phyloP scores from a whole-genome alignment of 2,113 vertebrate species.

The Sinocyclocheilus anophthalmus region DNA sequence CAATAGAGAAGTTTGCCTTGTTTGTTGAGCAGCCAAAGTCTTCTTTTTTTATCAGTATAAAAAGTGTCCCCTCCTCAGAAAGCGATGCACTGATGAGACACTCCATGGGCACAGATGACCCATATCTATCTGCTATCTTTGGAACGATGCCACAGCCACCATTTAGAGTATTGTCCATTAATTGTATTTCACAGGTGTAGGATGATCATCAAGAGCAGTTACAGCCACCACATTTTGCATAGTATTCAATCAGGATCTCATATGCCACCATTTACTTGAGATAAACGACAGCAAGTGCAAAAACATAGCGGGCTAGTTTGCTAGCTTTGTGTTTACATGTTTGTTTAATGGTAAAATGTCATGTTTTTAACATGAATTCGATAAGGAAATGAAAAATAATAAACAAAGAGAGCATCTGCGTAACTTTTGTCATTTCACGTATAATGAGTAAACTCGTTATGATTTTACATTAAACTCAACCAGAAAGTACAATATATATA shows the following conservation, averaged over 20 bases:
- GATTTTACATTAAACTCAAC: not conserved
- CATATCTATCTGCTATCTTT: conserved; percentile 47
- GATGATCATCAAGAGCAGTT: conserved; percentile 26
- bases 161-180: conserved; percentile 45
- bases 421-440: not conserved
- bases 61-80: conserved; percentile 41
- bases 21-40: conserved; percentile 48
- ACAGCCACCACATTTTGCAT: conserved; percentile 30
- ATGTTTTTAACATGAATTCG: not conserved
- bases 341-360: not conserved
- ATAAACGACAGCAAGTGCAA: not conserved
- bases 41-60: conserved; percentile 46
- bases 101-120: conserved; percentile 37
- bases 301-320: not conserved
- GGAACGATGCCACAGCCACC: conserved; percentile 38
- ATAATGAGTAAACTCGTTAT: not conserved
- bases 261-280: not conserved
- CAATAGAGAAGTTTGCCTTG: conserved; percentile 40
- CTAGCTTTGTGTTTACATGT: not conserved
- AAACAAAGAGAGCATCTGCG: not conserved
- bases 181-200: conserved; percentile 45
- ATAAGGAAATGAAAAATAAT: not conserved
- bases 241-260: not conserved
- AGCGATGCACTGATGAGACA: conserved; percentile 39
- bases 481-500: not conserved